phyloP scores from a whole-genome alignment of 2,888 invertebrate species.

The Tetropium fuscum region DNA sequence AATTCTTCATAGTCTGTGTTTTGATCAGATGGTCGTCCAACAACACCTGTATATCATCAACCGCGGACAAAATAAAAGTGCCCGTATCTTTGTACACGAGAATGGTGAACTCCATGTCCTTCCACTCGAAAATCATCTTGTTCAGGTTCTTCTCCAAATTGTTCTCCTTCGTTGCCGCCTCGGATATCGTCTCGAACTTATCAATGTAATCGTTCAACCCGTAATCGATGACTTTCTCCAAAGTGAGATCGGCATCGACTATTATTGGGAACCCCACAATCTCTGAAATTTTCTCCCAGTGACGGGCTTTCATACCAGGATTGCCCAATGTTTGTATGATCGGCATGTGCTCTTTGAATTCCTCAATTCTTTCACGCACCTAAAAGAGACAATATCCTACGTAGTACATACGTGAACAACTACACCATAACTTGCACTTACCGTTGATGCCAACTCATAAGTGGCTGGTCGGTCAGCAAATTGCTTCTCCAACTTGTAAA shows the following conservation, averaged over 20 bases:
- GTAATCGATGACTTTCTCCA: constrained; percentile 90
- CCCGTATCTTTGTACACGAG: constrained; percentile 88
- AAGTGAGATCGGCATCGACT: constrained; percentile 83
- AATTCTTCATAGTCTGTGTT: constrained; percentile 97
- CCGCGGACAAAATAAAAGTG: constrained; percentile 87
- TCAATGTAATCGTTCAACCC: constrained; percentile 89
- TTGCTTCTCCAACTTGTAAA: constrained; percentile 89
- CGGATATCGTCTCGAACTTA: constrained; percentile 92
- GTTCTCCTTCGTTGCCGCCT: constrained; percentile 96
- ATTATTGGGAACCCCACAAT: constrained; percentile 94
- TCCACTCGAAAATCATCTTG: constrained; percentile 95
- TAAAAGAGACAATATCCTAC: too few species aligned
- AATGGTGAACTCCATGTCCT: constrained; percentile 80
- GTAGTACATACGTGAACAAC: too few species aligned
- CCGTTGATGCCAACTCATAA: constrained; percentile 76
- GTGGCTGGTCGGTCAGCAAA: constrained; percentile 84
- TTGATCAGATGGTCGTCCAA: constrained; percentile 97
- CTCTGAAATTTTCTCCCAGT: constrained; percentile 96
- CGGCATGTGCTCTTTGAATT: constrained; percentile 89
- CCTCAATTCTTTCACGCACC: constrained; percentile 80
- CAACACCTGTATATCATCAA: constrained; percentile 94
- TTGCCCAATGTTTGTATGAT: constrained; percentile 95
- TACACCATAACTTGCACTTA: constrained; percentile 61
- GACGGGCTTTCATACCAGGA: constrained; percentile 91
- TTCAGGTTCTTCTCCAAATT: constrained; percentile 89